phyloP scores from a whole-genome alignment of 2,113 vertebrate species.

The Cryptotis parvus region DNA sequence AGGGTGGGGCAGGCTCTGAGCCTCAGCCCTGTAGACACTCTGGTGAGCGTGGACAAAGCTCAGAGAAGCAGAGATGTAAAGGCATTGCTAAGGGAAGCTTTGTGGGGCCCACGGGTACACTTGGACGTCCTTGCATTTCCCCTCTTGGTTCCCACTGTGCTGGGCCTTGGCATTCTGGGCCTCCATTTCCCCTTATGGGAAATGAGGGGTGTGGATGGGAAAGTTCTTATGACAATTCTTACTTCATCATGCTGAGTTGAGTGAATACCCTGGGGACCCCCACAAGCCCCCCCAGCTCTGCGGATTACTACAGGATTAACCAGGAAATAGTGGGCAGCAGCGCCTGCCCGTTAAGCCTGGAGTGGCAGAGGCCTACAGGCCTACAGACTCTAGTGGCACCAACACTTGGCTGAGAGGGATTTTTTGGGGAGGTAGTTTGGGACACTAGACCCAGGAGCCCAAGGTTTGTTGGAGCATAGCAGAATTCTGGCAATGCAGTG shows the following conservation, averaged over 20 bases:
- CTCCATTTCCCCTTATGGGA: not conserved
- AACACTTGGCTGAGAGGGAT: not conserved
- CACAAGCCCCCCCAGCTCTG: accelerated
- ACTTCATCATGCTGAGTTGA: not conserved
- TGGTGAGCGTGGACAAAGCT: not conserved
- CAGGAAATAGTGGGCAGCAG: not conserved
- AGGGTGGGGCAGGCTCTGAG: not conserved
- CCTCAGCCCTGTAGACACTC: not conserved
- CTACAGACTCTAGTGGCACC: too few relatives aligned
- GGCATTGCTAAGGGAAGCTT: not conserved
- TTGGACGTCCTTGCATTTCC: not conserved
- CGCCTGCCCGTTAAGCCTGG: too few relatives aligned
- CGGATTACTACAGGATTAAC: not conserved
- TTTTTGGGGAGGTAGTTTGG: not conserved
- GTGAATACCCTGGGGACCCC: accelerated
- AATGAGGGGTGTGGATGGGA: not conserved
- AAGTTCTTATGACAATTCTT: not conserved
- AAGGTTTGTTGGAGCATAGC: not conserved
- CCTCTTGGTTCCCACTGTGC: not conserved
- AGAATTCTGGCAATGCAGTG: not conserved
- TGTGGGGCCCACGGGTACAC: accelerated
- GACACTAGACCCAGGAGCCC: not conserved
- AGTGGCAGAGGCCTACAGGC: too few relatives aligned
- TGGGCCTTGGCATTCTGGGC: not conserved
- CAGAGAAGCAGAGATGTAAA: not conserved